Conservation (phyloP, 2,888 invertebrate genomes). For the Drosophila cognata region DNA sequence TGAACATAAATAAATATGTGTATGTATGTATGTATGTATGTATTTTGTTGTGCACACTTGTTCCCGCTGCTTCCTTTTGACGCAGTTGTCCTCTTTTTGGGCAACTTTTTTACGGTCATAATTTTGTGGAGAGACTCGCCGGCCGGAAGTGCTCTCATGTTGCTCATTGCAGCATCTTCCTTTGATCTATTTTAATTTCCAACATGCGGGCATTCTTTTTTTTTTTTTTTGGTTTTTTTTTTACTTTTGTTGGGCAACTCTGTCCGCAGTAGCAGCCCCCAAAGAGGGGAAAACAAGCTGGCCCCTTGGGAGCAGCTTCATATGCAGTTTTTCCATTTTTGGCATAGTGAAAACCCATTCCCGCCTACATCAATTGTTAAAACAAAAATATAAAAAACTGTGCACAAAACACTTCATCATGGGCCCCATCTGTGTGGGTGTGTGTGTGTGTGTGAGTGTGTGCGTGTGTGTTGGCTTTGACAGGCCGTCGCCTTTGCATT, state of each 20-base stretch:
- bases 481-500: conserved; percentile 67
- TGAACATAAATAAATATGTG: conserved; percentile 11
- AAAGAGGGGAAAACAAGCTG: neutral
- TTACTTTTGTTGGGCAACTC: neutral
- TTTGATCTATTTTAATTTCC: conserved; percentile 80
- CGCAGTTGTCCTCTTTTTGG: conserved; percentile 60
- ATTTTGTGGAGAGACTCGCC: conserved; percentile 59
- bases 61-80: conserved; percentile 51
- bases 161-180: conserved; percentile 63
- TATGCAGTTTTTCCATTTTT: conserved; percentile 53
- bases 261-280: conserved; percentile 28
- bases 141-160: conserved; percentile 71
- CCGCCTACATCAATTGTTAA: conserved; percentile 43
- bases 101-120: conserved; percentile 59
- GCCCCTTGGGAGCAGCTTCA: conserved; percentile 14
- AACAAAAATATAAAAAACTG: conserved; percentile 50
- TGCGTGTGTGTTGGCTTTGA: conserved; percentile 60
- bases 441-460: conserved; percentile 24
- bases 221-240: conserved; percentile 41
- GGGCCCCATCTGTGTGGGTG: conserved; percentile 22
- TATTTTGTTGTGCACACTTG: conserved; percentile 33
- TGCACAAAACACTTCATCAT: conserved; percentile 76
- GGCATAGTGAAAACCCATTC: conserved; percentile 49
- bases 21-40: conserved; percentile 14
- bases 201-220: conserved; percentile 40